Evolutionary conservation across 1,140 invertebrate species (phyloP).

Genomic region (Euura saliciscinereae): DNA sequence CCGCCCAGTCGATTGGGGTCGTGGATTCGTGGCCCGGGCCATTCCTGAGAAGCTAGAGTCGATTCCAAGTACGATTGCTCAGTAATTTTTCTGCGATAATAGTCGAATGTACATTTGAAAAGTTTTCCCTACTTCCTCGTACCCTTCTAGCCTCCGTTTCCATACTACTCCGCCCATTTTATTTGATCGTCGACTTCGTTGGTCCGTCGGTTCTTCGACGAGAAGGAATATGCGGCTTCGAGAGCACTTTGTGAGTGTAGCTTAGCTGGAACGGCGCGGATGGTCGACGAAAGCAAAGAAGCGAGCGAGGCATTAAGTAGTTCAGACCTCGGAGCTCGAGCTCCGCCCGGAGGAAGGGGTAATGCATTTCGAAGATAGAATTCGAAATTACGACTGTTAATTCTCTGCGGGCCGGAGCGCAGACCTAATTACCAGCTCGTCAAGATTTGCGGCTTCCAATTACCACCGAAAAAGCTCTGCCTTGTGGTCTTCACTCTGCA

Average conservation of each 20-base stretch:
- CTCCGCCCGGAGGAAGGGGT: neutral
- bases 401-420: neutral
- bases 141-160: neutral
- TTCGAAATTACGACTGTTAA: neutral
- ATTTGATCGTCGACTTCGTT: neutral
- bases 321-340: neutral
- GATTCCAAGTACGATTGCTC: neutral
- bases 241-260: neutral
- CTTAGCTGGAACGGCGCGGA: neutral
- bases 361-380: slow-evolving; percentile 7
- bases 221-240: neutral
- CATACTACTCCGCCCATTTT: neutral
- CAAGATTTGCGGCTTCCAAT: neutral
- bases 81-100: neutral
- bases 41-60: neutral
- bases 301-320: neutral
- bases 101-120: neutral
- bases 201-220: neutral
- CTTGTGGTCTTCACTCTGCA: neutral
- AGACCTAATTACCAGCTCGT: neutral
- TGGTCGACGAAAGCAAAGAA: neutral
- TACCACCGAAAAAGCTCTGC: neutral
- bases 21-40: no score
- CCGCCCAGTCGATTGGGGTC: neutral
- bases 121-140: neutral